These are phyloP conservation scores for Orthonevra nobilis DNA, from an alignment of 2,888 invertebrate species.

Conservation along the genomic window DNA sequence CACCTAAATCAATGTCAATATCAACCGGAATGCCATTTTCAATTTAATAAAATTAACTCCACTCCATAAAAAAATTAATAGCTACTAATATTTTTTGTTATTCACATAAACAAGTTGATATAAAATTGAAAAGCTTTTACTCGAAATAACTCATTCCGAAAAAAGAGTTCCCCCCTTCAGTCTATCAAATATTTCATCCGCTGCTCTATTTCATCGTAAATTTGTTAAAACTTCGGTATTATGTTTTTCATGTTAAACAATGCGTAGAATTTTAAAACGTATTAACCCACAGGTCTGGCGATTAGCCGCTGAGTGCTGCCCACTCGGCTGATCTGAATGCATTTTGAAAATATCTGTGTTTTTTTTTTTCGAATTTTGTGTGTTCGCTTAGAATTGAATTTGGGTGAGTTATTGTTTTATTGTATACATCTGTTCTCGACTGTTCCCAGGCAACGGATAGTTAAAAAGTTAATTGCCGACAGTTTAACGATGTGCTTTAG, in stretches of 20 bases:
- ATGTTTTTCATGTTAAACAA: neutral
- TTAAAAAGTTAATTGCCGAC: slow-evolving; percentile 33
- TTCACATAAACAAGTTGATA: too few relatives aligned
- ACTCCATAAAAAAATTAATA: too few relatives aligned
- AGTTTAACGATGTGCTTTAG: slow-evolving; percentile 32
- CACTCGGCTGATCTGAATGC: neutral
- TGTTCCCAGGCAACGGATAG: slow-evolving; percentile 5
- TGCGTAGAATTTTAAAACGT: slow-evolving; percentile 2
- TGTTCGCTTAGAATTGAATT: neutral
- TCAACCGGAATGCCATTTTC: too few relatives aligned
- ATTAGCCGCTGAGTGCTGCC: neutral
- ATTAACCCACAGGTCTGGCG: neutral
- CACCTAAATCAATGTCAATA: too few relatives aligned
- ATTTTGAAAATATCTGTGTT: neutral
- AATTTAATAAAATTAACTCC: too few relatives aligned
- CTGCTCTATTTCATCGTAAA: neutral
- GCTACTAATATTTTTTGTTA: too few relatives aligned
- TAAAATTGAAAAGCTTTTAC: neutral
- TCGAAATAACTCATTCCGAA: neutral
- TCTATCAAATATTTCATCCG: neutral
- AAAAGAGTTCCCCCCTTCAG: too few relatives aligned
- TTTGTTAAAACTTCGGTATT: neutral
- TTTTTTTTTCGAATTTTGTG: too few relatives aligned
- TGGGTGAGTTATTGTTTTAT: slow-evolving; percentile 40
- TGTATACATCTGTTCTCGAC: slow-evolving; percentile 23